Conservation (phyloP, 1,140 invertebrate genomes). For the Drosophila malerkotliana region DNA sequence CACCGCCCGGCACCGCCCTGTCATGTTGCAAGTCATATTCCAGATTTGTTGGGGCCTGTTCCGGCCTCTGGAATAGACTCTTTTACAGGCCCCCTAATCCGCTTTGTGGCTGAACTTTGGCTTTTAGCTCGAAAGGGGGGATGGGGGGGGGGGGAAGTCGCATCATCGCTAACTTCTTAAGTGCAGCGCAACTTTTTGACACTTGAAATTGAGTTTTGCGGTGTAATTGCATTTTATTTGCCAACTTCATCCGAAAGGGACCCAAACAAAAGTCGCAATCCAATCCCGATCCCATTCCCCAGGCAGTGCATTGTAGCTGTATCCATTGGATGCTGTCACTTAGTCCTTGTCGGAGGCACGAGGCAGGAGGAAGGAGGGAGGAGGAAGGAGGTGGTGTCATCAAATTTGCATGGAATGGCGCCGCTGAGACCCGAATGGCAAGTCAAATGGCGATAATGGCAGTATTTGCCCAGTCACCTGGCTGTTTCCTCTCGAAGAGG, state of each 20-base stretch:
- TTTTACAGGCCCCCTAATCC: slow-evolving; percentile 51
- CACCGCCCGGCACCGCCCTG: slow-evolving; percentile 13
- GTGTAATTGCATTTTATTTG: slow-evolving; percentile 82
- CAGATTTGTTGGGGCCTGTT: slow-evolving; percentile 18
- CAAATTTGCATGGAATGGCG: slow-evolving; percentile 67
- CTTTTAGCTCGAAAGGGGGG: neutral
- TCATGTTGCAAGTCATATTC: slow-evolving; percentile 51
- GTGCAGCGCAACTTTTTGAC: slow-evolving; percentile 79
- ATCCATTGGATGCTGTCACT: slow-evolving; percentile 33
- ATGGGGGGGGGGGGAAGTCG: neutral
- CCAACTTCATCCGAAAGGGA: slow-evolving; percentile 29
- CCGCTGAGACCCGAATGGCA: slow-evolving; percentile 28
- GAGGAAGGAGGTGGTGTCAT: slow-evolving; percentile 31
- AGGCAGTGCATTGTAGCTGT: slow-evolving; percentile 21
- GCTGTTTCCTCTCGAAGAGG: slow-evolving; percentile 4
- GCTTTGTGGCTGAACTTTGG: slow-evolving; percentile 47
- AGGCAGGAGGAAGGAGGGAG: neutral
- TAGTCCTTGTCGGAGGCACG: slow-evolving; percentile 5
- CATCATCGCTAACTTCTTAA: slow-evolving; percentile 70
- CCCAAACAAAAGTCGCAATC: slow-evolving; percentile 53
- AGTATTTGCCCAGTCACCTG: slow-evolving; percentile 29
- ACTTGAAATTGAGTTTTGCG: slow-evolving; percentile 81
- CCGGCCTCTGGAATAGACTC: slow-evolving; percentile 2
- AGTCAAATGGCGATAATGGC: slow-evolving; percentile 76
- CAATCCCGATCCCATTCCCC: slow-evolving; percentile 32